Evolutionary conservation across 1,140 invertebrate species (phyloP).

Genomic region (Protaetia brevitarsis): DNA sequence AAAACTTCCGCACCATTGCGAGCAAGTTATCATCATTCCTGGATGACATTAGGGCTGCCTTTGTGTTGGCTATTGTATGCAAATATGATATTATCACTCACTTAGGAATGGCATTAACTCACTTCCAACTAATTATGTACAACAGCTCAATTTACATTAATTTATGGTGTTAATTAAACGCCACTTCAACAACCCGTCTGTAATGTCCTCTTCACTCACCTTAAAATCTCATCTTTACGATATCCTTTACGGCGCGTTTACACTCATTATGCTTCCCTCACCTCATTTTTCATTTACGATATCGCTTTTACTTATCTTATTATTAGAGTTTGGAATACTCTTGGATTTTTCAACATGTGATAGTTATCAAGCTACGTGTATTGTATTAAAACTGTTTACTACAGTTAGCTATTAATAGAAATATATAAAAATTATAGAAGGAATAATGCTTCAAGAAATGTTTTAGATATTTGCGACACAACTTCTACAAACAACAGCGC

Average conservation of each 20-base stretch:
- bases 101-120: constrained; percentile 14
- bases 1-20: neutral
- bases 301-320: neutral
- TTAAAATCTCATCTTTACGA: neutral
- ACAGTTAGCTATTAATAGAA: no score
- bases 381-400: no score
- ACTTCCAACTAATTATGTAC: constrained; percentile 14
- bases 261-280: neutral
- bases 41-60: neutral
- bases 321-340: neutral
- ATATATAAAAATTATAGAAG: no score
- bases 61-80: constrained; percentile 7
- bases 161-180: constrained; percentile 21
- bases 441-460: no score
- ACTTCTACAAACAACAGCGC: no score
- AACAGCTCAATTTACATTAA: constrained; percentile 20
- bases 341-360: no score
- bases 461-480: no score
- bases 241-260: neutral
- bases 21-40: neutral
- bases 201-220: neutral
- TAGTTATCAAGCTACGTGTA: no score
- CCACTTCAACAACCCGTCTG: neutral
- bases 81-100: neutral
- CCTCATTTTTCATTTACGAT: neutral